A percentile compares a stretch with the other conserved stretches of the same genome.
These are phyloP conservation scores for Drosophila setosimentum DNA, from an alignment of 2,888 invertebrate species.

Conservation along the genomic window DNA sequence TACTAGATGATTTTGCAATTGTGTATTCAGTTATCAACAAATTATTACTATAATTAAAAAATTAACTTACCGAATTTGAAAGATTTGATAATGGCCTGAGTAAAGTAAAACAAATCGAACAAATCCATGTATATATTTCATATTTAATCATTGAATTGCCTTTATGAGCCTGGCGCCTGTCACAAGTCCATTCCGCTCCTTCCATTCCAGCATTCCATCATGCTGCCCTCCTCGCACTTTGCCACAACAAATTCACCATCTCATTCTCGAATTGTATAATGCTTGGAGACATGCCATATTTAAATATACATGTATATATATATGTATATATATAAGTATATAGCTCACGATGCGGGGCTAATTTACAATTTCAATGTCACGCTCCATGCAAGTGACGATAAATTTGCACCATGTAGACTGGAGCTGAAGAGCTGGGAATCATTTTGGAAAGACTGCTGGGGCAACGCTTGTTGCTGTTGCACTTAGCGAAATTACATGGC, in stretches of 20 bases:
- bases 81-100: no score
- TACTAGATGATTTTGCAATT: no score
- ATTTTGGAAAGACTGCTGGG: slow-evolving; percentile 19
- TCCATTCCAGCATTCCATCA: slow-evolving; percentile 1
- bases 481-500: slow-evolving; percentile 77
- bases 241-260: slow-evolving; percentile 21
- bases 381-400: slow-evolving; percentile 81
- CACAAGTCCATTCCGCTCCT: neutral
- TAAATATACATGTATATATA: slow-evolving; percentile 6
- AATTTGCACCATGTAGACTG: slow-evolving; percentile 66
- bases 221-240: neutral
- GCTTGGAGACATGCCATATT: slow-evolving; percentile 30
- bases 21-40: no score
- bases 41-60: no score
- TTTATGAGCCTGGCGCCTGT: slow-evolving; percentile 28
- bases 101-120: no score
- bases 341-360: slow-evolving; percentile 71
- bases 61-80: no score
- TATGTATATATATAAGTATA: slow-evolving; percentile 1
- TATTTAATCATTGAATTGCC: neutral
- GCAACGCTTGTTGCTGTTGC: slow-evolving; percentile 48
- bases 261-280: slow-evolving; percentile 30
- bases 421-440: slow-evolving; percentile 1
- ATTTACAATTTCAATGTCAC: slow-evolving; percentile 84
- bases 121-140: neutral